Evolutionary conservation across 64 coral and sea anemone species (phyloP).

Genomic region (Acropora tenuis): DNA sequence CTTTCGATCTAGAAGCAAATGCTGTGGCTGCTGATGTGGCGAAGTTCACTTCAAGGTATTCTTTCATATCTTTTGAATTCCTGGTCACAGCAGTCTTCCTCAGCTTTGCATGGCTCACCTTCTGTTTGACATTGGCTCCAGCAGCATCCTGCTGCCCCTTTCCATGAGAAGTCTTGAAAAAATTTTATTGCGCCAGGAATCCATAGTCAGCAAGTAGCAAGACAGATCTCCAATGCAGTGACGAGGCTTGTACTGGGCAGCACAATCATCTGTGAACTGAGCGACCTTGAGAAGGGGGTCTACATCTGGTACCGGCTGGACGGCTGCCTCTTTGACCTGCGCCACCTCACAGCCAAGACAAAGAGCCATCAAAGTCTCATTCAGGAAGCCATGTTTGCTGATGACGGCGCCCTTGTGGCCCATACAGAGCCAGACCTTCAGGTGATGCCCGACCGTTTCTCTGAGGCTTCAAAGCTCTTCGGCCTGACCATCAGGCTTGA

Average conservation of each 20-base stretch:
- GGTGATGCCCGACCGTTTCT: too few species aligned
- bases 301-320: too few species aligned
- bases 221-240: constrained; percentile 66
- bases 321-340: too few species aligned
- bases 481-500: too few species aligned
- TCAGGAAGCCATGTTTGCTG: too few species aligned
- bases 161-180: constrained; percentile 54
- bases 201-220: constrained; percentile 67
- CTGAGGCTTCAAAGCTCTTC: too few species aligned
- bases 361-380: too few species aligned
- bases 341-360: too few species aligned
- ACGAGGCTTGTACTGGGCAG: constrained; percentile 60
- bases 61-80: constrained; percentile 50
- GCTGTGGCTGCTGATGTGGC: constrained; percentile 37
- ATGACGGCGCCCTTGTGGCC: too few species aligned
- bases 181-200: constrained; percentile 34
- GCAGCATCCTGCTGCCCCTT: constrained; percentile 71
- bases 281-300: too few species aligned
- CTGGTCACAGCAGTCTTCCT: constrained; percentile 34
- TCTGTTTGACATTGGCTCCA: constrained; percentile 29
- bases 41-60: constrained; percentile 45
- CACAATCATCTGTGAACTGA: constrained; percentile 73
- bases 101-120: constrained; percentile 48
- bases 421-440: too few species aligned
- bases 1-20: constrained; percentile 29